Evolutionary conservation across 2,113 vertebrate species (phyloP), one percentile per base, ranked within the genome.

Genomic region (Cinclus mexicanus): DNA sequence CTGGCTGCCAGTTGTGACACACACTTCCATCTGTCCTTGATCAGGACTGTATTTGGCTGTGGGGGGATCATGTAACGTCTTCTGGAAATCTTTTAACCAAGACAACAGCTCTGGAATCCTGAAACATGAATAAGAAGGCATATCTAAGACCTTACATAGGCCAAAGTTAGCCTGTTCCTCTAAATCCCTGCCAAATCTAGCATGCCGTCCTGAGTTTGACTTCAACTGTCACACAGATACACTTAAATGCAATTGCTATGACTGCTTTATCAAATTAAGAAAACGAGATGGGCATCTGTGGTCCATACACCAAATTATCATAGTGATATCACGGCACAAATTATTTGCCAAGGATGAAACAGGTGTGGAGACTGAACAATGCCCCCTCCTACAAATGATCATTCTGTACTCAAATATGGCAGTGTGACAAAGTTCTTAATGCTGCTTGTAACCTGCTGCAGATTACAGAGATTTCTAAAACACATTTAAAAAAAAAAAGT

Each of bases 1-100:
- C 95, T 99, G 99, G 96, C 99, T 99, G 87, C 99, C 99, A 0
- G 98, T 98, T 49, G 99, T 99, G 90, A 99, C 94, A 88, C 99
- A 99, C 74, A 99, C 52, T 57, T 99, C 99, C 99, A 99, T 99
- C 93, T 98, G 98, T 52, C 98, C 99, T 77, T 95, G 95, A 50
- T 98, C 98, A 18, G 98, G 94, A 53, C 96, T 97, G 94, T 98
- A 98, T 77, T 24, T 39, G 59, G 93, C 85, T 15, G 98, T 99
- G 11, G 99, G 99, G 1, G 99, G 99, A 63, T 98, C 98, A 89
- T 99, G 99, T 10, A 99, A 95, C 41, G 56, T 97, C 93, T 69
- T 97, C 98, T 99, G 99, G 23, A 99, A 98, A 74, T 98, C 92
- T 94, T 98, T 99, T 90, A 99, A 96, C 99, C 99, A 99, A 2